These are phyloP conservation scores for Pelvicachromis taeniatus DNA, from an alignment of 2,113 vertebrate species.

Conservation along the genomic window DNA sequence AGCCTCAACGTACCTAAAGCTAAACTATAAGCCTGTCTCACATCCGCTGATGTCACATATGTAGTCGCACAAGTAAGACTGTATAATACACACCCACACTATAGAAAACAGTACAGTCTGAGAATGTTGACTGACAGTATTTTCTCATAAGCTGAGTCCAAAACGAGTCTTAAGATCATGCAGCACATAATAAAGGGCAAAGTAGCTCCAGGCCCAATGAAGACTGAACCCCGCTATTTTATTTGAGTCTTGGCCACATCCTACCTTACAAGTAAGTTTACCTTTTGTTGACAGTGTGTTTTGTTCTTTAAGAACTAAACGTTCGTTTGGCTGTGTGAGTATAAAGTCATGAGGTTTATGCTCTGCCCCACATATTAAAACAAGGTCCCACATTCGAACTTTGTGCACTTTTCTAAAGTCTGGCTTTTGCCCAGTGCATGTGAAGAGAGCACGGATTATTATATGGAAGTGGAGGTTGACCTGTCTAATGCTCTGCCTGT, in stretches of 20 bases:
- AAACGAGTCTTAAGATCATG: neutral
- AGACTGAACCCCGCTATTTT: no score
- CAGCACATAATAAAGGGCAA: neutral
- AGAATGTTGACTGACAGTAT: neutral
- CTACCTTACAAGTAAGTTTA: neutral
- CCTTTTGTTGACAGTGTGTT: neutral
- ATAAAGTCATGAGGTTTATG: no score
- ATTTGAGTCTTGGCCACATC: neutral
- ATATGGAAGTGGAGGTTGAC: neutral
- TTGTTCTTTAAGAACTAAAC: neutral
- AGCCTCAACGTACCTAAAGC: constrained; percentile 53
- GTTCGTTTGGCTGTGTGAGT: neutral
- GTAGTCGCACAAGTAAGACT: neutral
- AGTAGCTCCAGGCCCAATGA: neutral
- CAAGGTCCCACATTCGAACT: no score
- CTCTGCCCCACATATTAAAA: no score
- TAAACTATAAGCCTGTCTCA: constrained; percentile 30
- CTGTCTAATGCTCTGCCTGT: neutral
- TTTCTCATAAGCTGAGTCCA: neutral
- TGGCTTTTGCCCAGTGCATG: neutral
- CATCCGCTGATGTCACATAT: constrained; percentile 52
- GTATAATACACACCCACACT: neutral
- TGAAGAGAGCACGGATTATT: neutral
- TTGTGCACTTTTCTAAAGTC: neutral
- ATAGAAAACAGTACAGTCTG: neutral